A percentile compares a stretch with the other conserved stretches of the same genome.
phyloP scores from a whole-genome alignment of 2,113 vertebrate species.

The Suricata suricatta region DNA sequence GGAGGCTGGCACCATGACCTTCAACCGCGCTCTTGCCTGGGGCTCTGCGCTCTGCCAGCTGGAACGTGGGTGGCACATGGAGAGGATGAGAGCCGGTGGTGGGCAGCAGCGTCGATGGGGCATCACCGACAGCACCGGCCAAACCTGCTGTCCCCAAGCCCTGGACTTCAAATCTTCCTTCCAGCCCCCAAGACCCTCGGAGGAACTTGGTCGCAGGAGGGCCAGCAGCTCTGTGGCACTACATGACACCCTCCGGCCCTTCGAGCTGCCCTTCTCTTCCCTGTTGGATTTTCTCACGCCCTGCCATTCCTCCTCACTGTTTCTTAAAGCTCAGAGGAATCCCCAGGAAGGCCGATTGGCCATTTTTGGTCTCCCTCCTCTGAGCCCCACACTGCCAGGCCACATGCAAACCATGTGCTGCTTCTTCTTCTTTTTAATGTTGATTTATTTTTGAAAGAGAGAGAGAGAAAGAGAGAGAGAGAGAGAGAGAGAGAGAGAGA shows the following conservation, averaged over 20 bases:
- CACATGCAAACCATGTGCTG: neutral
- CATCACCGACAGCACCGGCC: too few species aligned
- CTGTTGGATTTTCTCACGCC: too few species aligned
- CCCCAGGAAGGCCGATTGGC: neutral
- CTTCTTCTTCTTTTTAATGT: too few species aligned
- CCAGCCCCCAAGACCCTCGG: neutral
- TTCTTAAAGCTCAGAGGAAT: neutral
- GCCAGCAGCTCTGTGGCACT: fast-evolving
- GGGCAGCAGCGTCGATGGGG: neutral
- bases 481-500: too few species aligned
- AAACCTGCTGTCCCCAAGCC: neutral
- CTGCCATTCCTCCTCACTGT: neutral
- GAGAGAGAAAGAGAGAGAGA: too few species aligned
- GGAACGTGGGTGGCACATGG: fast-evolving
- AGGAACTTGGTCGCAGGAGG: neutral
- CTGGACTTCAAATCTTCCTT: neutral
- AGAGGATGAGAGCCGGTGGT: neutral
- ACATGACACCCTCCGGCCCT: fast-evolving
- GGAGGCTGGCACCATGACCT: neutral
- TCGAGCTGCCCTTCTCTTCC: fast-evolving
- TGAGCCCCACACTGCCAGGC: neutral
- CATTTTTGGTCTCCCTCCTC: neutral
- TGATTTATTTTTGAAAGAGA: too few species aligned
- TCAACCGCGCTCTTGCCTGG: fast-evolving
- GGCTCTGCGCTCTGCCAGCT: neutral